Evolutionary conservation across 1,140 invertebrate genomes (phyloP), one percentile per base, ranked within the genome.

Genomic region (Diabrotica virgifera): DNA sequence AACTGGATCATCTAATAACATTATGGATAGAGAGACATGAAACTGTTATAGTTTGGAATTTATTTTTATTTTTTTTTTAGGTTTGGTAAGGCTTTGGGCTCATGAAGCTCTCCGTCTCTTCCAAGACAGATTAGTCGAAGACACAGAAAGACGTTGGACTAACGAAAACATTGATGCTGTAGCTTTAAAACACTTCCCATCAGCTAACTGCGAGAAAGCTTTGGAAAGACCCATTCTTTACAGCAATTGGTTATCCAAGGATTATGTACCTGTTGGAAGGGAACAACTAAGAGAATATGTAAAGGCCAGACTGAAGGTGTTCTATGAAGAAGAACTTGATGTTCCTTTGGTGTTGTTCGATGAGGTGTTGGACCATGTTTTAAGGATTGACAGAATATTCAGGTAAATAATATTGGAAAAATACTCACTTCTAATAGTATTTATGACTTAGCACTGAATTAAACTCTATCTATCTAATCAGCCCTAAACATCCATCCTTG

Each of bases 251-350:
- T 82, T 99, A 7, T 95, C 93, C 36, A 99, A 99, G 80, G 95
- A 99, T 80, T 99, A 99, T 76, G 85, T 97, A 46, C 96, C 98
- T 0, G 97, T 99, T 2, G 92, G 96, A 64, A 87, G 95, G 73
- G 94, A 99, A 78, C 92, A 97, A 77, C 82, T 99, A 5, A 83
- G 96, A 35, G 95, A 99, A 77, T 99, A 99, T 78, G 95, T 98
- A 14, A 93, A 96, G 75, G 97, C 97, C 54, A 86, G 98, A 66
- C 85, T 99, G 0, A 98, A 97, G 84, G 90, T 90, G n/a, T 99
- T 99, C 82, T 99, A 99, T 77, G 98, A 99, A 82, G 98, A 99
- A 84, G 97, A 99, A 79, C 80, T 99, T 38, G 98, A 99, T 81
- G 97, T 99, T 5, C 96, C 94, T 0, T 82, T 99, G 5, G 98